phyloP scores from a whole-genome alignment of 2,797 vertebrate genomes.

The Percopsis omiscomaycus region DNA sequence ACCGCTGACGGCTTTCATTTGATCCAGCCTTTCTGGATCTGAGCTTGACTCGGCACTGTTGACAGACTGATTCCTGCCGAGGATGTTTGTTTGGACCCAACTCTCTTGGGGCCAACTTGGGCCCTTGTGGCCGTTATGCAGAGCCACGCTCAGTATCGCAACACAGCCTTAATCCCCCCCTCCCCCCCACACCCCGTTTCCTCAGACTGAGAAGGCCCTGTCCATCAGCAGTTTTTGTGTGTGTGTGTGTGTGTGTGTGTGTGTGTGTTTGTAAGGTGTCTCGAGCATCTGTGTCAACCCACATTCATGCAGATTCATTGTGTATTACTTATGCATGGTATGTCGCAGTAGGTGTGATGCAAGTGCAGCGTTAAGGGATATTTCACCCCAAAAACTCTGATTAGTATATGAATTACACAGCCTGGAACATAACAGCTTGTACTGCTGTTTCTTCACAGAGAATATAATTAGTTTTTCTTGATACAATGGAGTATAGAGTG shows the following conservation, averaged over 20 bases:
- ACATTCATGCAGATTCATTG: too few relatives aligned
- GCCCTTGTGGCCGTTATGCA: slow-evolving; percentile 14
- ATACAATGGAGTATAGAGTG: too few relatives aligned
- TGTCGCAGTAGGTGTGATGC: too few relatives aligned
- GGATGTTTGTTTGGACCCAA: slow-evolving; percentile 44
- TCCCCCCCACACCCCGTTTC: not conserved
- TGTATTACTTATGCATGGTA: too few relatives aligned
- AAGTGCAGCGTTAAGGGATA: too few relatives aligned
- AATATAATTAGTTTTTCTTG: too few relatives aligned
- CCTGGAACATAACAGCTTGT: too few relatives aligned
- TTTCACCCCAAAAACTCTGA: too few relatives aligned
- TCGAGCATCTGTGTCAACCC: too few relatives aligned
- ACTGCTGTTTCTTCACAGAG: too few relatives aligned
- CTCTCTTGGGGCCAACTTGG: slow-evolving; percentile 19
- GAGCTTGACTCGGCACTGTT: slow-evolving; percentile 36
- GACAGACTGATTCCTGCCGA: slow-evolving; percentile 42
- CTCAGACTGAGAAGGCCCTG: not conserved
- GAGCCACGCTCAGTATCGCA: slow-evolving; percentile 50
- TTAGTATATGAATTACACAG: too few relatives aligned
- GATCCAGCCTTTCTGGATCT: slow-evolving; percentile 53
- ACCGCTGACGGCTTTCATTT: slow-evolving; percentile 32
- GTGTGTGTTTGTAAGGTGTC: not conserved
- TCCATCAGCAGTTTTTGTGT: slow-evolving; percentile 10
- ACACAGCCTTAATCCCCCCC: slow-evolving; percentile 65
- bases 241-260: not conserved